phyloP scores from a whole-genome alignment of 1,140 invertebrate genomes.

The Sitophilus oryzae region DNA sequence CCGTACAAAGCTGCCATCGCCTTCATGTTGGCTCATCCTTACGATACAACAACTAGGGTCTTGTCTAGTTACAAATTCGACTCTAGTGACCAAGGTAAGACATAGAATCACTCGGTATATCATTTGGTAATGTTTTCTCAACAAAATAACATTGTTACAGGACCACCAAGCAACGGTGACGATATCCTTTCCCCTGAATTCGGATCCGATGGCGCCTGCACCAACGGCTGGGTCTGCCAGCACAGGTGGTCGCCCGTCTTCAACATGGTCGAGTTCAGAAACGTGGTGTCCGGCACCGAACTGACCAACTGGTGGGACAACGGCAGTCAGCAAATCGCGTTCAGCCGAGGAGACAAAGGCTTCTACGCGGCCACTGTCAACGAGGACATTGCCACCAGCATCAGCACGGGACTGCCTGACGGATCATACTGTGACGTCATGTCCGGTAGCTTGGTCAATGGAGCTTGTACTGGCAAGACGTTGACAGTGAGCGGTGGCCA shows the following conservation, averaged over 20 bases:
- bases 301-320: conserved; percentile 69
- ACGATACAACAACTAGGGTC: conserved; percentile 59
- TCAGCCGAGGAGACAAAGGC: conserved; percentile 61
- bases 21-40: conserved; percentile 79
- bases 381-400: conserved; percentile 48
- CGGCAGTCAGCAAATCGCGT: conserved; percentile 67
- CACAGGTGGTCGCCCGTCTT: conserved; percentile 78
- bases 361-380: conserved; percentile 61
- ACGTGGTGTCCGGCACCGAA: conserved; percentile 51
- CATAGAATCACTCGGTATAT: conserved; percentile 64
- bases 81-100: conserved; percentile 60
- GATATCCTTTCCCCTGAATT: conserved; percentile 59
- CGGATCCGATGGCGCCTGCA: conserved; percentile 59
- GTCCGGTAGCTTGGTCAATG: conserved; percentile 56
- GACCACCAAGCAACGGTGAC: conserved; percentile 56
- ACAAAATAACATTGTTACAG: conserved; percentile 45
- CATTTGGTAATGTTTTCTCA: too few relatives aligned
- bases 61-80: conserved; percentile 73
- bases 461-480: conserved; percentile 62
- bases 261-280: conserved; percentile 74
- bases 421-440: conserved; percentile 84
- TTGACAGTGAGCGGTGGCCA: conserved; percentile 58
- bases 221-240: conserved; percentile 82
- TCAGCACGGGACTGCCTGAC: conserved; percentile 64
- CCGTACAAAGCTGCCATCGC: conserved; percentile 66